Evolutionary conservation across 2,797 vertebrate genomes (phyloP).

Genomic region (Setipinna tenuifilis): DNA sequence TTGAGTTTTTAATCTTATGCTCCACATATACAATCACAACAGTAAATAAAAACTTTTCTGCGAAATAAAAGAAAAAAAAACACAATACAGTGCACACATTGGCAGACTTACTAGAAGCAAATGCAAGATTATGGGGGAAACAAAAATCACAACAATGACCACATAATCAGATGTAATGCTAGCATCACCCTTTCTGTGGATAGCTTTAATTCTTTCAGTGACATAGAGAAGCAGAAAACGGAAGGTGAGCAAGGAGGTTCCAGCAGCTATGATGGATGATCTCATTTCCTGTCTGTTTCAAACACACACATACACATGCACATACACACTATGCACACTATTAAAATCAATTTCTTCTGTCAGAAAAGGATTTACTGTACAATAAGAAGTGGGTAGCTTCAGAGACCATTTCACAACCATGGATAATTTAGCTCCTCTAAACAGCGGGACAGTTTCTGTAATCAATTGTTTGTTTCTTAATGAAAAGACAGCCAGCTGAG

Average conservation of each 20-base stretch:
- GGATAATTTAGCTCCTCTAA: conserved; percentile 14
- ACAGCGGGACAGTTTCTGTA: background rate
- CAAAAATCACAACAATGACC: background rate
- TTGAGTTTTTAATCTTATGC: too few relatives aligned
- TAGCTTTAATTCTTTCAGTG: background rate
- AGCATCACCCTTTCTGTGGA: background rate
- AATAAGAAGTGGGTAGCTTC: background rate
- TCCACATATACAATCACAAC: background rate
- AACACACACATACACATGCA: conserved; percentile 34
- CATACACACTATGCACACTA: conserved; percentile 35
- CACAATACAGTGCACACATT: background rate
- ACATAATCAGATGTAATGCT: background rate
- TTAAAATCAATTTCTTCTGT: conserved; percentile 15
- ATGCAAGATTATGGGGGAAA: background rate
- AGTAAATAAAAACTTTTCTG: background rate
- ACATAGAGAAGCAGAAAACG: background rate
- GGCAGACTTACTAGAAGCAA: background rate
- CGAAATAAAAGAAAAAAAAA: background rate
- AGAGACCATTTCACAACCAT: background rate
- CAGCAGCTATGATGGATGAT: conserved; percentile 18
- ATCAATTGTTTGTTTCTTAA: conserved; percentile 16
- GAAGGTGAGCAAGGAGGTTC: background rate
- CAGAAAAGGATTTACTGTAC: conserved; percentile 6
- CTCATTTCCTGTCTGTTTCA: conserved; percentile 23
- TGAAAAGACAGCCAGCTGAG: conserved; percentile 8